A percentile compares a stretch with the other conserved stretches of the same genome.
Conservation (phyloP, 2,113 vertebrate genomes). For the Centropus unirufus region DNA sequence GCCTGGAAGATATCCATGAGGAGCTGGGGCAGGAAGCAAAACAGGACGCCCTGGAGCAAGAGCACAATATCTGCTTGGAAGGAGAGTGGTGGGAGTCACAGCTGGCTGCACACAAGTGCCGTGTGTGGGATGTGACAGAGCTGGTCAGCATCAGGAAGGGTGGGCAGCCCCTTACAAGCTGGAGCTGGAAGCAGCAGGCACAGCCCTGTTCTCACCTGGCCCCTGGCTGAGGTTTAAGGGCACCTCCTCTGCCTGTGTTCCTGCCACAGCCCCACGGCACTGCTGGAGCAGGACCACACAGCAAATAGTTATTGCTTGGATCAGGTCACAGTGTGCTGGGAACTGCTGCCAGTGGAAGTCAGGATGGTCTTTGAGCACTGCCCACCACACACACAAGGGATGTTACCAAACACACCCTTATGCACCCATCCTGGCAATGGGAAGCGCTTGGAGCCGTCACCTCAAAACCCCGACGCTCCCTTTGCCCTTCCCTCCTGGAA, state of each 20-base stretch:
- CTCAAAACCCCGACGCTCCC: neutral
- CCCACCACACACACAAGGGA: accelerated
- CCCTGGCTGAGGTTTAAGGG: neutral
- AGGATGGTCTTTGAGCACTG: neutral
- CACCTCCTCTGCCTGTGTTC: neutral
- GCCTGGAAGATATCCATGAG: neutral
- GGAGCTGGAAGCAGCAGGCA: neutral
- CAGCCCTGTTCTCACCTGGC: neutral
- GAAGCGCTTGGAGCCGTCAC: neutral
- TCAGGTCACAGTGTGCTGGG: neutral
- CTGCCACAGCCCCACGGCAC: neutral
- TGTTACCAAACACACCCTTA: neutral
- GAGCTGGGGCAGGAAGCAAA: neutral
- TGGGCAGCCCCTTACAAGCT: neutral
- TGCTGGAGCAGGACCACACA: neutral
- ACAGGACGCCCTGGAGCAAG: neutral
- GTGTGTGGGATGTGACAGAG: neutral
- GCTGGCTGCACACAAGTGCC: accelerated
- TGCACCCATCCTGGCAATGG: neutral
- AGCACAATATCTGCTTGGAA: neutral
- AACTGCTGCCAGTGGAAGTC: neutral
- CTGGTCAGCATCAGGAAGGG: neutral
- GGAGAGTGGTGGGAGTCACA: neutral
- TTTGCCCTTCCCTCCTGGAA: neutral
- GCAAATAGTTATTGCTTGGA: accelerated